These are phyloP conservation scores for Abramis brama DNA, from an alignment of 2,113 vertebrate species.

Conservation along the genomic window DNA sequence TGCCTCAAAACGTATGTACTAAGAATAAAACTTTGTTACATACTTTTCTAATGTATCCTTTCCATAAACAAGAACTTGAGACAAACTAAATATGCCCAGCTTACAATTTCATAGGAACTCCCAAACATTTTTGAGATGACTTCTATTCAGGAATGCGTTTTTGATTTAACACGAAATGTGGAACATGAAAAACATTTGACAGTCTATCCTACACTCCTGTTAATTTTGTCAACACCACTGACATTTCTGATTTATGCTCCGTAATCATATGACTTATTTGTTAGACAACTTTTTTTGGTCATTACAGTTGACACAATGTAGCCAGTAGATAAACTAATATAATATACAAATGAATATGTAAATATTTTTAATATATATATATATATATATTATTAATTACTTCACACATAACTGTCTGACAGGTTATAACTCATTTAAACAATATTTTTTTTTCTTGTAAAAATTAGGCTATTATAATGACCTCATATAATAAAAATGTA, in stretches of 20 bases:
- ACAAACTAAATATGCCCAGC: neutral
- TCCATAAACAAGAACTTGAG: constrained; percentile 18
- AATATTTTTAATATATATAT: neutral
- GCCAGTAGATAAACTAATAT: neutral
- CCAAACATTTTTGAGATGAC: constrained; percentile 13
- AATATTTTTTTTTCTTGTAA: neutral
- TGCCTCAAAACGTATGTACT: neutral
- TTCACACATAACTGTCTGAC: neutral
- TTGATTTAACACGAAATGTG: constrained; percentile 9
- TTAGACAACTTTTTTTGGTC: neutral
- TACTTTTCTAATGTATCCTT: neutral
- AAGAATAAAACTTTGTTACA: constrained; percentile 18
- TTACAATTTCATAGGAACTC: neutral
- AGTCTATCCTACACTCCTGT: neutral
- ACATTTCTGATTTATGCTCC: constrained; percentile 16
- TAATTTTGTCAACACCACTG: constrained; percentile 13
- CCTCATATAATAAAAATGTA: no score
- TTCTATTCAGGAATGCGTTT: constrained; percentile 2
- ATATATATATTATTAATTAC: no score
- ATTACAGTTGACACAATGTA: no score
- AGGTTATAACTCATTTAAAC: neutral
- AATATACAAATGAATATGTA: neutral
- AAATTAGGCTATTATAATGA: neutral
- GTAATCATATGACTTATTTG: neutral
- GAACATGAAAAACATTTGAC: constrained; percentile 18